phyloP scores from a whole-genome alignment of 2,888 invertebrate species.

The Tipula vernalis region DNA sequence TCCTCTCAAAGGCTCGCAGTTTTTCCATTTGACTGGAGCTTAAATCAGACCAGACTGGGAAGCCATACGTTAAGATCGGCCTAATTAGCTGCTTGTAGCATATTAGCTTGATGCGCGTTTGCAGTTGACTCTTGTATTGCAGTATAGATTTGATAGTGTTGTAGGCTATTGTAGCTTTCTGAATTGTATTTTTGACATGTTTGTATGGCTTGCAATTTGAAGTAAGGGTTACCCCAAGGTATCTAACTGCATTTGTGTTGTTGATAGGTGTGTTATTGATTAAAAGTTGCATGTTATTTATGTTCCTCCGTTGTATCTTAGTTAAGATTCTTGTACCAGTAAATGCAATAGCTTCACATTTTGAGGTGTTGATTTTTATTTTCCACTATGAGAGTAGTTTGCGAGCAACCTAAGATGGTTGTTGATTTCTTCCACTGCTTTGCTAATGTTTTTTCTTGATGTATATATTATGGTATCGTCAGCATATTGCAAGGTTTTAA shows the following conservation, averaged over 20 bases:
- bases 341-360: too few species aligned
- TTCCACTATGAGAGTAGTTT: neutral
- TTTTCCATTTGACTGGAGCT: neutral
- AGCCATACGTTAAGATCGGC: neutral
- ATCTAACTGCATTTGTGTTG: neutral
- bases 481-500: too few species aligned
- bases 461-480: too few species aligned
- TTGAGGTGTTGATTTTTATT: neutral
- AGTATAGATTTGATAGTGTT: neutral
- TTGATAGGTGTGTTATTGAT: neutral
- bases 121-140: neutral
- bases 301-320: neutral
- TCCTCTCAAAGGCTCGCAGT: neutral
- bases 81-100: neutral
- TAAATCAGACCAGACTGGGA: neutral
- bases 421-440: too few species aligned
- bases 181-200: neutral
- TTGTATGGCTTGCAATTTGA: neutral
- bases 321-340: neutral
- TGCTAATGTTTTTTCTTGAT: too few species aligned
- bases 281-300: neutral
- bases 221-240: neutral
- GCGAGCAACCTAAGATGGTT: too few species aligned
- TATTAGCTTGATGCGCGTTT: neutral
- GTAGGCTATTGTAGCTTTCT: neutral